phyloP scores from a whole-genome alignment of 2,888 invertebrate species.

The Drosophila anceps region DNA sequence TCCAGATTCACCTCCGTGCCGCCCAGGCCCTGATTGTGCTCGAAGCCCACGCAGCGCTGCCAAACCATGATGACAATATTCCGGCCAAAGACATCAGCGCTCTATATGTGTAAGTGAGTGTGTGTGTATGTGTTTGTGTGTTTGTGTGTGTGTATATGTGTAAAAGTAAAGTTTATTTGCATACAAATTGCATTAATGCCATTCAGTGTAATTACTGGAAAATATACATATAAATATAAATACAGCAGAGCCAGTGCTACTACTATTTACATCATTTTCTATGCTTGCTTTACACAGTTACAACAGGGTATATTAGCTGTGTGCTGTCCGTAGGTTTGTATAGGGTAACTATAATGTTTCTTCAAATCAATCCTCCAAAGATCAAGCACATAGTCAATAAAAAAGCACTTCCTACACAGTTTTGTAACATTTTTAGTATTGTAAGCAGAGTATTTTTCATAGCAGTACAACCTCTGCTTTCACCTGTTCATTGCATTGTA shows the following conservation, averaged over 20 bases:
- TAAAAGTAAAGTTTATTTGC: slow-evolving; percentile 48
- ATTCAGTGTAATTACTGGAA: slow-evolving; percentile 46
- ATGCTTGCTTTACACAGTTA: neutral
- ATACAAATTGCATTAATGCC: slow-evolving; percentile 60
- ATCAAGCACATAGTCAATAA: neutral
- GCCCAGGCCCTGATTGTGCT: slow-evolving; percentile 92
- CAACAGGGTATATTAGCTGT: slow-evolving; percentile 1
- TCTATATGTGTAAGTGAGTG: slow-evolving; percentile 82
- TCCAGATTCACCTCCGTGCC: slow-evolving; percentile 95
- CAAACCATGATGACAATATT: slow-evolving; percentile 96
- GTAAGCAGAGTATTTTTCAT: neutral
- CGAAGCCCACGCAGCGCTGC: slow-evolving; percentile 95
- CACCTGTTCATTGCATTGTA: neutral
- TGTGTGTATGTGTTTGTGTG: neutral
- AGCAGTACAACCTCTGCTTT: neutral
- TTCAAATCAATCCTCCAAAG: no score
- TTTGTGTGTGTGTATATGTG: slow-evolving; percentile 7
- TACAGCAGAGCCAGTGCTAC: slow-evolving; percentile 7
- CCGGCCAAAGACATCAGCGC: slow-evolving; percentile 91
- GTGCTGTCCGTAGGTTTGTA: no score
- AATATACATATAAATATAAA: slow-evolving; percentile 52
- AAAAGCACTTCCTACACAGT: neutral
- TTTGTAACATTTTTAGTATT: neutral
- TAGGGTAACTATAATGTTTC: neutral
- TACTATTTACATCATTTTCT: neutral